A percentile compares a stretch with the other conserved stretches of the same genome.
Conservation (phyloP, 1,140 invertebrate species). For the Vanessa atalanta region DNA sequence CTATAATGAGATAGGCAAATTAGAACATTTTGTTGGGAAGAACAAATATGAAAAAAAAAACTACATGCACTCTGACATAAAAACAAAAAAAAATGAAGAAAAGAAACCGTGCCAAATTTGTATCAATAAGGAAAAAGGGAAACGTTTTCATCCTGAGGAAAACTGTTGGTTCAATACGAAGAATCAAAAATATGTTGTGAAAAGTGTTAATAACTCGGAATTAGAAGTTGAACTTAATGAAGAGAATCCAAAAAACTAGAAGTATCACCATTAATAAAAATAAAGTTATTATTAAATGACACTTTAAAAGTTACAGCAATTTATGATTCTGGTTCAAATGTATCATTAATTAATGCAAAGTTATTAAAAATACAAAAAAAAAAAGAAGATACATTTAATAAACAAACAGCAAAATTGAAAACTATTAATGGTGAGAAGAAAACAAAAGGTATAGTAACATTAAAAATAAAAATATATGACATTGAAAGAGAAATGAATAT, state of each 20-base stretch:
- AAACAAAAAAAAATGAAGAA: slow-evolving; percentile 34
- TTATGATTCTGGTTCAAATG: slow-evolving; percentile 41
- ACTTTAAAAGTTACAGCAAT: slow-evolving; percentile 37
- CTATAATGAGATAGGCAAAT: slow-evolving; percentile 42
- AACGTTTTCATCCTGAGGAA: slow-evolving; percentile 42
- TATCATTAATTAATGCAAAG: slow-evolving; percentile 24
- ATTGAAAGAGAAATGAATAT: slow-evolving; percentile 32
- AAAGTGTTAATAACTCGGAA: slow-evolving; percentile 38
- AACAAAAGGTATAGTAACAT: slow-evolving; percentile 31
- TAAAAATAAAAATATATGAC: slow-evolving; percentile 39
- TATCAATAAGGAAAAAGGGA: slow-evolving; percentile 41
- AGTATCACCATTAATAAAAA: slow-evolving; percentile 39
- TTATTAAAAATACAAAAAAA: slow-evolving; percentile 18
- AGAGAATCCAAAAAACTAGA: slow-evolving; percentile 45
- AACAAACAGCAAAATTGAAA: slow-evolving; percentile 24
- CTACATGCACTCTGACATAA: slow-evolving; percentile 19
- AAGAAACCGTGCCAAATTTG: slow-evolving; percentile 44
- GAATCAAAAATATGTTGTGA: slow-evolving; percentile 32
- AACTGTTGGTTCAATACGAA: slow-evolving; percentile 45
- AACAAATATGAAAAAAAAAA: slow-evolving; percentile 30
- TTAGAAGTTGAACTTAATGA: slow-evolving; percentile 43
- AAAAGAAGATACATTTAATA: slow-evolving; percentile 3
- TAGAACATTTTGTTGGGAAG: slow-evolving; percentile 37
- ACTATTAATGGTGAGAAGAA: slow-evolving; percentile 29
- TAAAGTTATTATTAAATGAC: slow-evolving; percentile 27